A percentile compares a stretch with the other conserved stretches of the same genome.
Evolutionary conservation across 2,888 invertebrate species (phyloP).

Genomic region (Melanophora roralis): DNA sequence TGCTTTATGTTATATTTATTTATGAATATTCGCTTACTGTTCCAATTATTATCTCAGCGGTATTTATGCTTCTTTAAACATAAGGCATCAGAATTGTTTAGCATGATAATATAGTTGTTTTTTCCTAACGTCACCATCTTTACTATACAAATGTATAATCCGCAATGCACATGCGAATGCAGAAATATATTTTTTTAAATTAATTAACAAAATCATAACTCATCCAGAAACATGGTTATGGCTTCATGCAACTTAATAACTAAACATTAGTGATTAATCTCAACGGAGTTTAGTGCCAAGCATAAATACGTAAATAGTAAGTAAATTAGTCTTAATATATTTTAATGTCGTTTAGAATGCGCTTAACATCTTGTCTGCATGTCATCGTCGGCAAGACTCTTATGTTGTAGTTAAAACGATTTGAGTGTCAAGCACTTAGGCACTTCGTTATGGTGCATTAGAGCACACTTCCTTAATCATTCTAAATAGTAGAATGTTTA

Average conservation of each 20-base stretch:
- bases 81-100: constrained; percentile 1
- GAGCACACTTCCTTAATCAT: background rate
- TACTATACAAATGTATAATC: background rate
- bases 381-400: background rate
- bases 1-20: background rate
- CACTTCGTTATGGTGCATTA: background rate
- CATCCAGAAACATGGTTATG: background rate
- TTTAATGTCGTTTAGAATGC: background rate
- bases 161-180: background rate
- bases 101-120: constrained; percentile 2
- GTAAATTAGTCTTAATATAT: background rate
- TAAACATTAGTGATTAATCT: background rate
- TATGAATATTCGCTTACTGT: background rate
- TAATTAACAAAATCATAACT: background rate
- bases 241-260: background rate
- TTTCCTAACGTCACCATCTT: background rate
- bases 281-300: background rate
- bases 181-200: background rate
- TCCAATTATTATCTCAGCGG: background rate
- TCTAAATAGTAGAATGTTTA: background rate
- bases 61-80: background rate
- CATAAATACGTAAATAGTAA: background rate
- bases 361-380: background rate
- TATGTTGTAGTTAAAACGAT: background rate
- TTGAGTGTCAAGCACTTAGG: background rate